Conservation (phyloP, 2,888 invertebrate genomes). For the Acleris laterana region DNA sequence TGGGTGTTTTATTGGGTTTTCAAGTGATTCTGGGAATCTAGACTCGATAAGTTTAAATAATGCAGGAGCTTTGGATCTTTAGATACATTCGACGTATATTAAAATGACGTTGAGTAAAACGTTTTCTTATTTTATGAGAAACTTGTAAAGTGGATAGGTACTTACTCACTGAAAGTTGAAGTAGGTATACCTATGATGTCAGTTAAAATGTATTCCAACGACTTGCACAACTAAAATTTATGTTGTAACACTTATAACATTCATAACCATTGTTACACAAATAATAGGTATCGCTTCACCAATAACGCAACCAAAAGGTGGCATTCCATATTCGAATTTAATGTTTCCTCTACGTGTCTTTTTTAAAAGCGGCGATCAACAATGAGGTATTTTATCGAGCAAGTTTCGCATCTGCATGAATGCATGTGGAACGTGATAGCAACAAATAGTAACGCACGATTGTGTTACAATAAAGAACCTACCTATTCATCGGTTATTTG, state of each 20-base stretch:
- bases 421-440: constrained; percentile 63
- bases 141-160: constrained; percentile 9
- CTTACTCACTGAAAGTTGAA: no score
- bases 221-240: no score
- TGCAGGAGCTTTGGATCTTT: constrained; percentile 36
- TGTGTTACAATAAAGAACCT: constrained; percentile 57
- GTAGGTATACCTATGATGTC: no score
- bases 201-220: neutral
- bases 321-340: constrained; percentile 33
- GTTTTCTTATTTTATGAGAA: constrained; percentile 33
- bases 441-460: constrained; percentile 64
- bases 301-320: neutral
- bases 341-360: constrained; percentile 67
- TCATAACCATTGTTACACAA: no score
- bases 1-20: constrained; percentile 39
- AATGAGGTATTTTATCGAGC: constrained; percentile 58
- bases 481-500: constrained; percentile 46
- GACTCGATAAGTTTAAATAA: constrained; percentile 43
- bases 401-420: constrained; percentile 59
- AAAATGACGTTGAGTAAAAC: constrained; percentile 31
- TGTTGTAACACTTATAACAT: no score
- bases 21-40: constrained; percentile 36
- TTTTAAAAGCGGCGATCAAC: constrained; percentile 57
- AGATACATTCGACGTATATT: constrained; percentile 35
- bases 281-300: neutral